Evolutionary conservation across 2,888 invertebrate species (phyloP).

Genomic region (Sesia apiformis): DNA sequence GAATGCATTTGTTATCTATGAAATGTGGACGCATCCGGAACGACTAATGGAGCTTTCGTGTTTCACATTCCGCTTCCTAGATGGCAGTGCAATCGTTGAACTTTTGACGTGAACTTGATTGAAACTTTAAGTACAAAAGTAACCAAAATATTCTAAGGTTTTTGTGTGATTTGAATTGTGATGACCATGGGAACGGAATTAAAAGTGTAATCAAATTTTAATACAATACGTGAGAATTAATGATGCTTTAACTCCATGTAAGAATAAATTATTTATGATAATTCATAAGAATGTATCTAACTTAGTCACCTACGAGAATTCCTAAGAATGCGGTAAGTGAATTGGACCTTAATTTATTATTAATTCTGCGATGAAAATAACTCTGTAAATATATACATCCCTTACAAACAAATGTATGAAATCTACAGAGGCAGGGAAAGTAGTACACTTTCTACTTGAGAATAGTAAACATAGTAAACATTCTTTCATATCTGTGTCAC

Average conservation of each 20-base stretch:
- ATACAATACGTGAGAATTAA: constrained; percentile 37
- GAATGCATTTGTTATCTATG: neutral
- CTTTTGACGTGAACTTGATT: constrained; percentile 73
- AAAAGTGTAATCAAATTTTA: constrained; percentile 32
- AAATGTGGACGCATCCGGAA: constrained; percentile 2
- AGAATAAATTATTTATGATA: no score
- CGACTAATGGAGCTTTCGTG: constrained; percentile 49
- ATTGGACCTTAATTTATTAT: no score
- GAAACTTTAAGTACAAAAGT: constrained; percentile 55
- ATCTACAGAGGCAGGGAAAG: no score
- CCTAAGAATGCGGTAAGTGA: no score
- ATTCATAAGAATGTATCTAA: no score
- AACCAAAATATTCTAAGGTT: constrained; percentile 67
- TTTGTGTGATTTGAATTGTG: constrained; percentile 55
- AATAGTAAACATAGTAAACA: no score
- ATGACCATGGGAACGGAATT: constrained; percentile 44
- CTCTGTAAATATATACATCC: no score
- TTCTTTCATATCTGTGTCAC: no score
- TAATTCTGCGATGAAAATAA: no score
- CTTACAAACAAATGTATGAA: no score
- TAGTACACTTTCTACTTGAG: no score
- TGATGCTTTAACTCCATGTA: constrained; percentile 3
- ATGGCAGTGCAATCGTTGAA: constrained; percentile 56
- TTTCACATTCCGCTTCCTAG: constrained; percentile 49
- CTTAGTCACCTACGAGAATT: no score